A percentile compares a stretch with the other conserved stretches of the same genome.
Evolutionary conservation across 2,113 vertebrate species (phyloP).

Genomic region (Hippocampus mohnikei): DNA sequence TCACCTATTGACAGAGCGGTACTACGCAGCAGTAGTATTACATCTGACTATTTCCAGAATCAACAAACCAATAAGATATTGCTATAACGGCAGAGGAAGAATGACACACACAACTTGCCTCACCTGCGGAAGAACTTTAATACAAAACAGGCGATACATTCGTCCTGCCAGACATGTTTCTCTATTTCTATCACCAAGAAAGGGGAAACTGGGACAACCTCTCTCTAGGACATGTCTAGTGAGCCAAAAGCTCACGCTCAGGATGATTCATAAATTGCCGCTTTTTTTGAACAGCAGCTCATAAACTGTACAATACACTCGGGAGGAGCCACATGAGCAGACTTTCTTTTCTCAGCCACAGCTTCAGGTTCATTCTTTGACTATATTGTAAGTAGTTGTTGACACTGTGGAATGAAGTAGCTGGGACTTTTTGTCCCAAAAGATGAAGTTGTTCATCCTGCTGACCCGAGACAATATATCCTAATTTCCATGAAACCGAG

Average conservation of each 20-base stretch:
- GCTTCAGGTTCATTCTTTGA: neutral
- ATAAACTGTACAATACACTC: slow-evolving; percentile 15
- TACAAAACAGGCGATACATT: too few species aligned
- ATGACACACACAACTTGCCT: too few species aligned
- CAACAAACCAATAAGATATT: too few species aligned
- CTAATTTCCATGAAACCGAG: neutral
- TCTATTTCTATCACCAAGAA: slow-evolving; percentile 29
- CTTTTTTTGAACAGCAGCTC: slow-evolving; percentile 34
- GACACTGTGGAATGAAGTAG: neutral
- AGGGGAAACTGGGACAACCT: slow-evolving; percentile 26
- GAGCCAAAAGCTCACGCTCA: neutral
- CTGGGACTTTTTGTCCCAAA: neutral
- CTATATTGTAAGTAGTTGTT: neutral
- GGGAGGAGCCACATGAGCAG: neutral
- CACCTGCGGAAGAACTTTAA: too few species aligned
- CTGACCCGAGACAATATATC: too few species aligned
- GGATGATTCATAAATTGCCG: slow-evolving; percentile 33
- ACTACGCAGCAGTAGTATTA: too few species aligned
- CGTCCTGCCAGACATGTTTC: too few species aligned
- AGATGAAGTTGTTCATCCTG: too few species aligned
- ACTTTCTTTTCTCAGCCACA: neutral
- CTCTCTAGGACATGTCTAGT: slow-evolving; percentile 22
- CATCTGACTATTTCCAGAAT: too few species aligned
- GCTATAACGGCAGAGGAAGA: too few species aligned
- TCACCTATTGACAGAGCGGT: too few species aligned